A percentile compares a stretch with the other conserved stretches of the same genome.
Conservation (phyloP, 2,113 vertebrate species). For the Corydoras sp. region DNA sequence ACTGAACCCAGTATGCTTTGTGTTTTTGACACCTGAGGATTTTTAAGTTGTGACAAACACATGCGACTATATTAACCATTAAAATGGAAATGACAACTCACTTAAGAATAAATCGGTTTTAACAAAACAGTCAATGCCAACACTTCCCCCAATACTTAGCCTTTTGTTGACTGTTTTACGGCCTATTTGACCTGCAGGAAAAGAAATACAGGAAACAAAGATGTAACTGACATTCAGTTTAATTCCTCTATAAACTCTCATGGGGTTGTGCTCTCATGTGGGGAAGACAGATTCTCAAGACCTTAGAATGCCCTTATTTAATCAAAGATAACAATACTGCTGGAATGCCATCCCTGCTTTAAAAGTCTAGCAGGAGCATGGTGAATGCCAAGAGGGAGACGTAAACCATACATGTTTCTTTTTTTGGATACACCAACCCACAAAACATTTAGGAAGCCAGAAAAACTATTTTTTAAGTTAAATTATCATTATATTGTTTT, state of each 20-base stretch:
- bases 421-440: too few relatives aligned
- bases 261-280: slow-evolving; percentile 24
- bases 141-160: slow-evolving; percentile 21
- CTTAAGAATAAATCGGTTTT: too few relatives aligned
- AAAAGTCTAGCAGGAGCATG: background rate
- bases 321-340: slow-evolving; percentile 34
- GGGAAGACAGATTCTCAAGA: slow-evolving; percentile 41
- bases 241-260: slow-evolving; percentile 38
- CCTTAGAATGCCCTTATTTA: slow-evolving; percentile 30
- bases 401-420: background rate
- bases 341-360: slow-evolving; percentile 25
- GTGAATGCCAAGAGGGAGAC: background rate
- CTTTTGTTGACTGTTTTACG: slow-evolving; percentile 32
- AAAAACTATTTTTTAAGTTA: too few relatives aligned
- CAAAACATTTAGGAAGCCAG: too few relatives aligned
- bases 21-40: too few relatives aligned
- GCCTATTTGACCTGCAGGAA: slow-evolving; percentile 34
- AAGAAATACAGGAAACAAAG: slow-evolving; percentile 38
- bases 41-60: too few relatives aligned
- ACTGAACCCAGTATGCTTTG: too few relatives aligned
- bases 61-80: too few relatives aligned
- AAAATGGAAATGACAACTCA: too few relatives aligned
- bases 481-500: too few relatives aligned
- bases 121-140: slow-evolving; percentile 6
- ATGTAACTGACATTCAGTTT: slow-evolving; percentile 40